Conservation (phyloP, 2,888 invertebrate species). For the Tyria jacobaeae region DNA sequence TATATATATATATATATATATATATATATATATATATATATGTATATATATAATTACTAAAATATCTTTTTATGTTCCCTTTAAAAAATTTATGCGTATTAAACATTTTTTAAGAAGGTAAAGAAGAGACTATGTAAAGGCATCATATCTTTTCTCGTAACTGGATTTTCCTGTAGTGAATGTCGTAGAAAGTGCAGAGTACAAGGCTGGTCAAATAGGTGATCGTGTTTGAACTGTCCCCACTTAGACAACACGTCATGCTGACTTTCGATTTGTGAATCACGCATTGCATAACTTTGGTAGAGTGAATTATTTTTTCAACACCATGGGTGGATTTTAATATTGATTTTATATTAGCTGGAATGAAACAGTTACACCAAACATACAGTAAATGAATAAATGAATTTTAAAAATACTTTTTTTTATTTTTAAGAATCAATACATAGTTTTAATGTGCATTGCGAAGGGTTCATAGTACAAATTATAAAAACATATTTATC, state of each 20-base stretch:
- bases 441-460: slow-evolving; percentile 16
- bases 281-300: slow-evolving; percentile 61
- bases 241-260: slow-evolving; percentile 42
- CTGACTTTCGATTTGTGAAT: slow-evolving; percentile 70
- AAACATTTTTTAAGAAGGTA: background rate
- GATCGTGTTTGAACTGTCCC: slow-evolving; percentile 42
- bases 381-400: no score
- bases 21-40: no score
- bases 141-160: slow-evolving; percentile 21
- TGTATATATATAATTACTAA: background rate
- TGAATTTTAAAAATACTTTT: background rate
- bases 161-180: slow-evolving; percentile 26
- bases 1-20: no score
- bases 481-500: background rate
- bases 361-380: background rate
- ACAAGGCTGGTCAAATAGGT: slow-evolving; percentile 21
- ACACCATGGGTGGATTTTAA: slow-evolving; percentile 47
- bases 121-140: background rate
- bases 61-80: no score
- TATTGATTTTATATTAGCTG: background rate
- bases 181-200: slow-evolving; percentile 36
- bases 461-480: slow-evolving; percentile 26
- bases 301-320: slow-evolving; percentile 49
- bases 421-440: background rate
- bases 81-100: no score